Evolutionary conservation across 1,140 invertebrate genomes (phyloP).

Genomic region (Pentalonia nigronervosa): DNA sequence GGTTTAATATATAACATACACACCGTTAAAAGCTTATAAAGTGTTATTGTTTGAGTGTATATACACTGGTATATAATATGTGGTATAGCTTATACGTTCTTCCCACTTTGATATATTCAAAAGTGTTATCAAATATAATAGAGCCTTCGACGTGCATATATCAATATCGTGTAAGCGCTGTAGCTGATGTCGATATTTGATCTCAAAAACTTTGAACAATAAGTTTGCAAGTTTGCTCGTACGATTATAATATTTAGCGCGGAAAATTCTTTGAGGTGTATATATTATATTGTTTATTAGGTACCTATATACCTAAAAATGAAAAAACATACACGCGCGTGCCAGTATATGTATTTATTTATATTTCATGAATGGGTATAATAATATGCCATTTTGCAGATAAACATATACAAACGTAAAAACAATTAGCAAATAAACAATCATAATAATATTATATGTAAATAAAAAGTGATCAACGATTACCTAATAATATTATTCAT

Average conservation of each 20-base stretch:
- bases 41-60: neutral
- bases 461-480: no score
- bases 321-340: neutral
- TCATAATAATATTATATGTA: no score
- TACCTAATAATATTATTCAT: no score
- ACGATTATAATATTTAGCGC: neutral
- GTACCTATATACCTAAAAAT: neutral
- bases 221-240: neutral
- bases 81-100: neutral
- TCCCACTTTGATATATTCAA: neutral
- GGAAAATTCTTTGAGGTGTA: neutral
- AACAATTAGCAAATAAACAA: no score
- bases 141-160: neutral
- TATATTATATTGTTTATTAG: neutral
- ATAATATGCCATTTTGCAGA: no score
- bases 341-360: no score
- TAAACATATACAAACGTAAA: no score
- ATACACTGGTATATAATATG: neutral
- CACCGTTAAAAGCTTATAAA: neutral
- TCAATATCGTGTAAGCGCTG: neutral
- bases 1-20: no score
- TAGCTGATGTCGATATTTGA: neutral
- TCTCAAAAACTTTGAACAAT: neutral
- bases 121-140: neutral
- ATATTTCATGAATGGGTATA: no score